Percentiles rank a stretch among this genome's conserved stretches.
Evolutionary conservation across 2,113 vertebrate species (phyloP).

Genomic region (Edolisoma coerulescens): DNA sequence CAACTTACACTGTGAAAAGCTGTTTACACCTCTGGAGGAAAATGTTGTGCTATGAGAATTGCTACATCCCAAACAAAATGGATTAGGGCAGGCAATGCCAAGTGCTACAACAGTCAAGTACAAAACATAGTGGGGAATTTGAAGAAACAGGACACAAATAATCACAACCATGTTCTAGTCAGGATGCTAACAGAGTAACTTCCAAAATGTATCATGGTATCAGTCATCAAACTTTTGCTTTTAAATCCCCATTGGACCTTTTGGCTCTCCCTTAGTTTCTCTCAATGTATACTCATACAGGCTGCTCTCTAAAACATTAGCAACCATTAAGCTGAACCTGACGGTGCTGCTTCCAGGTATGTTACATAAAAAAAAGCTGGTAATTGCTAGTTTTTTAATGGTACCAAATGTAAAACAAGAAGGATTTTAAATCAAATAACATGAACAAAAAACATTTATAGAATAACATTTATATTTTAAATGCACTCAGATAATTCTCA

Average conservation of each 20-base stretch:
- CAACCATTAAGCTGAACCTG: background rate
- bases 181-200: background rate
- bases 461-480: background rate
- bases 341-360: background rate
- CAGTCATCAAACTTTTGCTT: background rate
- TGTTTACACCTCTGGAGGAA: conserved; percentile 14
- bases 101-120: background rate
- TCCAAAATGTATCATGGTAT: background rate
- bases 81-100: background rate
- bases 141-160: background rate
- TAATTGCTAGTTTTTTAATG: background rate
- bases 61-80: background rate
- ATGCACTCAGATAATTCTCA: background rate
- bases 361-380: background rate
- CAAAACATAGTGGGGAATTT: background rate
- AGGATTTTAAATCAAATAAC: background rate
- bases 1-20: background rate
- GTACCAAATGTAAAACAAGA: background rate
- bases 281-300: background rate
- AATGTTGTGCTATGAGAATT: background rate
- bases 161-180: background rate
- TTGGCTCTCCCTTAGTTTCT: background rate
- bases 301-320: background rate
- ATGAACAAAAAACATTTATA: background rate
- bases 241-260: background rate